Base-by-base conservation (phyloP, 2,113 vertebrate genomes). In the Perca flavescens region DNA sequence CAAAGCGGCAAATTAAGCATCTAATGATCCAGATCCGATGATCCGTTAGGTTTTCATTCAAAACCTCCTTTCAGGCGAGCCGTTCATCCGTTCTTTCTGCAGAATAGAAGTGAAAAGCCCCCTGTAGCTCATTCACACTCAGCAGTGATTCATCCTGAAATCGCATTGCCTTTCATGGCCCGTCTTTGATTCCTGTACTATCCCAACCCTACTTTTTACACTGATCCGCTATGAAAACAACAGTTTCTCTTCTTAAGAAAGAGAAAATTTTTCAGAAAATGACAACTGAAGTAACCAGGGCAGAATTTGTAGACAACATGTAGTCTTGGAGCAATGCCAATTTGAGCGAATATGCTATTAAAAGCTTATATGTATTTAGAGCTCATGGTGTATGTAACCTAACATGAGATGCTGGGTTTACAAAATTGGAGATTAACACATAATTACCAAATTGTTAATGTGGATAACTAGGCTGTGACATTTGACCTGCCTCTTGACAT, bases 21-120 rank as follows among this genome's bases (percentile, higher is more conserved):
- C 84, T 88, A 91, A 89, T 87, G 91, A 88, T 70, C 15, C 80
- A 81, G 75, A 80, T 57, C 16, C 79, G 74, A 82, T 12, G 52
- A 74, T 57, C 66, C 22, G 7, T 60, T 49, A 11, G 60, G 72
- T 78, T 79, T 65, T 77, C 74, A 60, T 78, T 62, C 46, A 4
- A 58, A 74, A n/a, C 64, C 52, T 65, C 70, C 70, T 82, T 75
- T 85, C 76, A 85, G 36, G 31, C 58, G 10, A 56, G n/a, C 31
- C 10, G 14, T 31, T 85, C 71, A 83, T 53, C 72, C 8, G 7
- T 46, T 65, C 31, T 31, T 80, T 64, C 58, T 16, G 19, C 16
- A 50, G 62, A 36, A 12, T 2, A 40, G 43, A 53, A 68, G n/a
- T 31, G 76, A 54, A 83, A 79, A 78, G 53, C 73, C 77, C 34